phyloP scores from a whole-genome alignment of 2,113 vertebrate species.

The Fulmarus glacialis region DNA sequence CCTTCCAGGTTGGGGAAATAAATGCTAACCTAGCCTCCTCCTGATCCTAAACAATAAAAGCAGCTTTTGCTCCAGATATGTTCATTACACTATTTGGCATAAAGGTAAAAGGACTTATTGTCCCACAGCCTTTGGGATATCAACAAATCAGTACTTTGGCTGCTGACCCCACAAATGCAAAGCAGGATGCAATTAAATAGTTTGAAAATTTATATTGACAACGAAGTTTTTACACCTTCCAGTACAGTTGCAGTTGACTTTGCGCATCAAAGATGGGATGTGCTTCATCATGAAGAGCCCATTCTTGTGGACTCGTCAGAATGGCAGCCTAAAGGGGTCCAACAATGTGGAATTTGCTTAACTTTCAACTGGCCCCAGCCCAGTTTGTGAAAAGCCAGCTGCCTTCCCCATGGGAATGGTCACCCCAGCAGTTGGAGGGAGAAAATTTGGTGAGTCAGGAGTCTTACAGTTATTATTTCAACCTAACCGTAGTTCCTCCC shows the following conservation, averaged over 20 bases:
- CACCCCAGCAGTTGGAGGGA: neutral
- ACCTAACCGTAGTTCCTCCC: neutral
- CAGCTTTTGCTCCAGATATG: neutral
- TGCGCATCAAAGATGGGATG: neutral
- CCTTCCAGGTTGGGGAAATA: neutral
- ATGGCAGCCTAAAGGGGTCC: neutral
- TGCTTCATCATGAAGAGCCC: neutral
- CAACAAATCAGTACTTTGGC: neutral
- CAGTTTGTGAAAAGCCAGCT: neutral
- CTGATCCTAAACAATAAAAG: neutral
- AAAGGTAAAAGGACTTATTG: neutral
- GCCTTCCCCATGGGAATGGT: neutral
- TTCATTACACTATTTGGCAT: neutral
- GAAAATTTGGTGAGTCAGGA: neutral
- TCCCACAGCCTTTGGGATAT: neutral
- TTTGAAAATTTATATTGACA: neutral
- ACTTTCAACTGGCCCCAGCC: neutral
- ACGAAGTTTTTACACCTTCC: neutral
- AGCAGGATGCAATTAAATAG: neutral
- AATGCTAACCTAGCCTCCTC: neutral
- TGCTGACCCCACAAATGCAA: neutral
- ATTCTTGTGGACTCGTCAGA: fast-evolving
- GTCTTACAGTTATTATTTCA: neutral
- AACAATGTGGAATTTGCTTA: fast-evolving
- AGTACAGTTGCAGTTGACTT: neutral